phyloP scores from a whole-genome alignment of 92 coral and sea anemone genomes.

The Siderastrea radians region DNA sequence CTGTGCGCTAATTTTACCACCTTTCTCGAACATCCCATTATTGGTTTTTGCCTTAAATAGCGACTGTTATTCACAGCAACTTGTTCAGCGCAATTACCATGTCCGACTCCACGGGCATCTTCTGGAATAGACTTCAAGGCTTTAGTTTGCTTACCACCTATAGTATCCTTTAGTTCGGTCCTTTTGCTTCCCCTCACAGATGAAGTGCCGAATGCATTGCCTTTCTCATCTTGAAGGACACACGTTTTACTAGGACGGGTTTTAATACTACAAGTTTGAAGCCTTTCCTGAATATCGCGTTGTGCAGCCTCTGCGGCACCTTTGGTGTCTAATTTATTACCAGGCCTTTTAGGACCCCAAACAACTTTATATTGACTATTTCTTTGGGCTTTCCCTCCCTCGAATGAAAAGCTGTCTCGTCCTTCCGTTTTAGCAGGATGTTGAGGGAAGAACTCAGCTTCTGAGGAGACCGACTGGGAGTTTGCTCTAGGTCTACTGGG shows the following conservation, averaged over 20 bases:
- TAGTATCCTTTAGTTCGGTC: not conserved
- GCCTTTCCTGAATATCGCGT: not conserved
- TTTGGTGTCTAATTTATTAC: not conserved
- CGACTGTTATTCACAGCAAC: not conserved
- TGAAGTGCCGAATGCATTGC: constrained; percentile 1
- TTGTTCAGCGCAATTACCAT: constrained; percentile 2
- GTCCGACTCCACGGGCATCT: not conserved
- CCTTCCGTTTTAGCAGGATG: not conserved
- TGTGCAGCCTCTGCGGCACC: not conserved
- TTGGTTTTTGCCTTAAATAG: not conserved
- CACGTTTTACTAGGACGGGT: not conserved
- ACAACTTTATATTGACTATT: not conserved
- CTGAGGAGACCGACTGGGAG: not conserved
- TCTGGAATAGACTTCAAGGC: not conserved
- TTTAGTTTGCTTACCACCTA: not conserved
- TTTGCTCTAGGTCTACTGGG: not conserved
- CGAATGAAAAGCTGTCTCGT: constrained; percentile 1
- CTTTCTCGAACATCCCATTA: not conserved
- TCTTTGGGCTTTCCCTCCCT: not conserved
- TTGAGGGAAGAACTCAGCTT: constrained; percentile 9
- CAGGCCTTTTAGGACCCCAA: not conserved
- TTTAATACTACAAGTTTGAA: not conserved
- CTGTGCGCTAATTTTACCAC: not conserved
- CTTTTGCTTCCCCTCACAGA: not conserved
- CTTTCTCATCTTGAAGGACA: not conserved